phyloP scores from a whole-genome alignment of 2,888 invertebrate genomes.

The Agapetus fuscipes region DNA sequence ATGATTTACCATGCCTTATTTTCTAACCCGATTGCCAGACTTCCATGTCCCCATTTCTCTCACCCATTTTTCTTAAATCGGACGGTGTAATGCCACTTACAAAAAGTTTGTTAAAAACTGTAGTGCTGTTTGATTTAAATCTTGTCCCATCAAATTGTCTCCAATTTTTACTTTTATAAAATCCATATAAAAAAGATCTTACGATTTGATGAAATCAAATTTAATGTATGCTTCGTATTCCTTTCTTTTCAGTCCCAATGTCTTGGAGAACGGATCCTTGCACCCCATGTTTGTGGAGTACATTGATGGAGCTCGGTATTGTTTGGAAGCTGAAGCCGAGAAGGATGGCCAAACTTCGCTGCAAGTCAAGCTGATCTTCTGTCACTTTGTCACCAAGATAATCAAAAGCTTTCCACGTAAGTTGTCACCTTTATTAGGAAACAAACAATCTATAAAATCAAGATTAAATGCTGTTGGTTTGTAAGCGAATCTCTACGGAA shows the following conservation, averaged over 20 bases:
- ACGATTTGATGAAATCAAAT: too few relatives aligned
- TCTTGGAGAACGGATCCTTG: constrained; percentile 76
- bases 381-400: constrained; percentile 87
- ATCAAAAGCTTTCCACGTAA: constrained; percentile 87
- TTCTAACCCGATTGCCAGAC: too few relatives aligned
- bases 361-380: constrained; percentile 89
- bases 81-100: neutral
- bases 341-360: constrained; percentile 81
- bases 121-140: too few relatives aligned
- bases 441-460: too few relatives aligned
- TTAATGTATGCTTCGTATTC: neutral
- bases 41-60: neutral
- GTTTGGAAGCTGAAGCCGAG: constrained; percentile 88
- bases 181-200: too few relatives aligned
- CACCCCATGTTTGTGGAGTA: constrained; percentile 88
- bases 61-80: neutral
- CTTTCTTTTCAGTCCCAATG: constrained; percentile 54
- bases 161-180: too few relatives aligned
- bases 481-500: too few relatives aligned
- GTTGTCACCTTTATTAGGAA: constrained; percentile 28
- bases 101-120: too few relatives aligned
- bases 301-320: constrained; percentile 85
- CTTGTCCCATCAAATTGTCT: too few relatives aligned
- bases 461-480: too few relatives aligned
- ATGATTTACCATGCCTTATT: too few relatives aligned